A percentile compares a stretch with the other conserved stretches of the same genome.
These are phyloP conservation scores for Gymnorhina tibicen DNA, from an alignment of 2,113 vertebrate species.

Conservation along the genomic window DNA sequence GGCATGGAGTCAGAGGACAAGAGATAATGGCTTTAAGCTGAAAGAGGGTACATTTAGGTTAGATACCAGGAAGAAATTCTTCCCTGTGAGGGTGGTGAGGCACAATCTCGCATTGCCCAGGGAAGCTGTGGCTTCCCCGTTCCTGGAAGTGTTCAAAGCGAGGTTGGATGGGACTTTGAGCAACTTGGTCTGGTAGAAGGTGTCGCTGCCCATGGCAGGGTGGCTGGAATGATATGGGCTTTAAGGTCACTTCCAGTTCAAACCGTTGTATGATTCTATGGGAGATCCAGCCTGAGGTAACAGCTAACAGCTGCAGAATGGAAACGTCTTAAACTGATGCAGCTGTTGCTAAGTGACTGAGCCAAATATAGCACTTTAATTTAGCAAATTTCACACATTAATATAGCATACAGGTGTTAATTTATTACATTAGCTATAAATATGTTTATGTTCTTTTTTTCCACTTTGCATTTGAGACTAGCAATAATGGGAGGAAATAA, in stretches of 20 bases:
- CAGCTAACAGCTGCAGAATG: conserved; percentile 1
- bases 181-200: not conserved
- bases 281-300: not conserved
- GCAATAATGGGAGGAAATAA: not conserved
- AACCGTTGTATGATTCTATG: not conserved
- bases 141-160: not conserved
- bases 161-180: not conserved
- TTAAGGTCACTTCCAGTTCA: not conserved
- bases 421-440: not conserved
- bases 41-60: not conserved
- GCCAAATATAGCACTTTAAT: conserved; percentile 18
- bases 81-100: not conserved
- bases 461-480: not conserved
- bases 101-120: not conserved
- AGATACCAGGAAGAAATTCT: not conserved
- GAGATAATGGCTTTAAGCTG: not conserved
- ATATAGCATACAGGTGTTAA: not conserved
- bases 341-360: conserved; percentile 53
- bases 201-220: not conserved
- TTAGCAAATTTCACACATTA: not conserved
- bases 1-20: not conserved
- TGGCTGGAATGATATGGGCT: not conserved
- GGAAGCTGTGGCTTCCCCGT: not conserved
- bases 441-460: not conserved
- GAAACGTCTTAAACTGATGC: not conserved